Evolutionary conservation across 2,113 vertebrate genomes (phyloP), one percentile per base, ranked within the genome.

Genomic region (Istiophorus platypterus): DNA sequence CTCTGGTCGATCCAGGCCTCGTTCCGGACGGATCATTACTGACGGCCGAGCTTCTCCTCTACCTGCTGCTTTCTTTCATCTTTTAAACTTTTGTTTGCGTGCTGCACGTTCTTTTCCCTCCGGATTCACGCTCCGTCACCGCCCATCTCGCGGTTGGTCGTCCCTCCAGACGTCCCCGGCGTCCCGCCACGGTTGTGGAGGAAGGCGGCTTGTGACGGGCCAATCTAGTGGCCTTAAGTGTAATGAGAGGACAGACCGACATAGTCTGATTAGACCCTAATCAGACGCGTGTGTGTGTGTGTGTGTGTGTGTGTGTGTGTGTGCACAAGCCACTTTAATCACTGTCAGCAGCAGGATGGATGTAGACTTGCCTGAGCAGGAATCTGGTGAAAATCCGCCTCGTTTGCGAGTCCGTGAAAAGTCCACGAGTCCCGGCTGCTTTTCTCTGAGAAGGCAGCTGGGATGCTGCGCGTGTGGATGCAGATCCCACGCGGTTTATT

Each of bases 1-100:
- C 85, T 71, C 85, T 87, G 31, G 31, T 82, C 68, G 88, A 90
- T 85, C 86, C 57, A 64, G 66, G 66, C 49, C 51, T 51, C 41
- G 49, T 78, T 78, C 70, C 70, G 65, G 74, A n/a, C 31, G 24
- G 22, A 68, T 78, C 69, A 22, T 75, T 51, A 64, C 37, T 62
- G 59, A 31, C 68, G 29, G 27, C 47, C 37, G 20, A 9, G 15
- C 37, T 14, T 61, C 14, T 13, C 0, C 7, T 58, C 47, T 31
- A 0, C 9, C 17, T n/a, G 27, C 27, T 69, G 29, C 13, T 62
- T 76, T 77, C 1, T 7, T 34, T 67, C 29, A 7, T 0, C 54
- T 39, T 1, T 34, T 24, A 6, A 18, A 13, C 64, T 62, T 42
- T 20, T 37, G 37, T 59, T 45, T 49, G 20, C 3, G 37, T 34